A percentile compares a stretch with the other conserved stretches of the same genome.
Conservation (phyloP, 1,140 invertebrate genomes). For the Heliconius himera region DNA sequence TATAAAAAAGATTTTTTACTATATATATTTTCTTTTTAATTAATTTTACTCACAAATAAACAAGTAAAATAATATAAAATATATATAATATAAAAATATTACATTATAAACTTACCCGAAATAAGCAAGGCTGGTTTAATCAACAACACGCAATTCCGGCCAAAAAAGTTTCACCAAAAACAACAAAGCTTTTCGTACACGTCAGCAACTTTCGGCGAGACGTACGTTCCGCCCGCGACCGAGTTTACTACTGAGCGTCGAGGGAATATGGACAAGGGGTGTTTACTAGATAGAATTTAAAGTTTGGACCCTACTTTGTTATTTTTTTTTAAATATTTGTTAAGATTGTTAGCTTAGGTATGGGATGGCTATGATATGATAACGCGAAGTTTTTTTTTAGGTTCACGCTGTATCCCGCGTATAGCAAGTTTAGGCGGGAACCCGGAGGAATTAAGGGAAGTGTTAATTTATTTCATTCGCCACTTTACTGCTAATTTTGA, state of each 20-base stretch:
- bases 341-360: background rate
- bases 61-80: no score
- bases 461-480: no score
- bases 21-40: no score
- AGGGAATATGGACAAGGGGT: conserved; percentile 44
- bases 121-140: background rate
- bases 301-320: background rate
- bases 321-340: background rate
- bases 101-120: background rate
- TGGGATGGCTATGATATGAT: background rate
- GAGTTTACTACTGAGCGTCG: conserved; percentile 42
- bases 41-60: no score
- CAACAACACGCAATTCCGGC: background rate
- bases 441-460: no score
- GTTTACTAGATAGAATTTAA: conserved; percentile 1
- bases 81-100: no score
- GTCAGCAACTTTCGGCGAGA: conserved; percentile 37
- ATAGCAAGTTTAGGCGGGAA: no score
- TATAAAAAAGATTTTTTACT: no score
- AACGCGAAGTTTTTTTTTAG: background rate
- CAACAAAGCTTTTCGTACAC: conserved; percentile 23
- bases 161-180: conserved; percentile 24
- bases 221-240: conserved; percentile 36
- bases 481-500: no score
- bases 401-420: no score